phyloP scores from a whole-genome alignment of 2,888 invertebrate genomes.

The Heliconius ethilla region DNA sequence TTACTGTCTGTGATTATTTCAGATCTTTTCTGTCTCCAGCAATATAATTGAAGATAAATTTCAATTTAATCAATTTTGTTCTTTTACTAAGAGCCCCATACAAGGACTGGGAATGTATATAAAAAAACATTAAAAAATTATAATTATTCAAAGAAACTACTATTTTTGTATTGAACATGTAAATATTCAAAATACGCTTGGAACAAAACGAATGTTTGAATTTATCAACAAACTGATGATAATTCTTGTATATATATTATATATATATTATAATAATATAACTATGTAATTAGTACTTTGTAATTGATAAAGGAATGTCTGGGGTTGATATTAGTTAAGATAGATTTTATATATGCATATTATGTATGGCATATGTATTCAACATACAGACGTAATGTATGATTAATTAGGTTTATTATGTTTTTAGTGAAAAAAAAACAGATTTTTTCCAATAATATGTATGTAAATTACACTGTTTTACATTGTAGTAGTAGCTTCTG shows the following conservation, averaged over 20 bases:
- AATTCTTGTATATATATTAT: constrained; percentile 6
- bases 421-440: constrained; percentile 6
- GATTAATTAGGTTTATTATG: constrained; percentile 11
- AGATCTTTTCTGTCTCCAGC: neutral
- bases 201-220: constrained; percentile 29
- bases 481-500: constrained; percentile 4
- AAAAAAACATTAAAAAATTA: constrained; percentile 18
- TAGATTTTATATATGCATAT: constrained; percentile 15
- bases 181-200: constrained; percentile 28
- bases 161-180: constrained; percentile 41
- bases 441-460: neutral
- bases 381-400: constrained; percentile 22
- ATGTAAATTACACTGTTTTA: neutral
- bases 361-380: constrained; percentile 14
- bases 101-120: constrained; percentile 39
- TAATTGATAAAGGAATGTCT: constrained; percentile 5
- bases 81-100: constrained; percentile 15
- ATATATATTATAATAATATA: neutral
- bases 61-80: neutral
- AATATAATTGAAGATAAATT: neutral
- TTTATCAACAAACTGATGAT: constrained; percentile 13
- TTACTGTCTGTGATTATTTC: constrained; percentile 17
- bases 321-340: constrained; percentile 17
- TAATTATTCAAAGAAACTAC: constrained; percentile 31
- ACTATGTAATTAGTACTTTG: constrained; percentile 18